Conservation (phyloP, 2,113 vertebrate genomes). For the Clarias gariepinus region DNA sequence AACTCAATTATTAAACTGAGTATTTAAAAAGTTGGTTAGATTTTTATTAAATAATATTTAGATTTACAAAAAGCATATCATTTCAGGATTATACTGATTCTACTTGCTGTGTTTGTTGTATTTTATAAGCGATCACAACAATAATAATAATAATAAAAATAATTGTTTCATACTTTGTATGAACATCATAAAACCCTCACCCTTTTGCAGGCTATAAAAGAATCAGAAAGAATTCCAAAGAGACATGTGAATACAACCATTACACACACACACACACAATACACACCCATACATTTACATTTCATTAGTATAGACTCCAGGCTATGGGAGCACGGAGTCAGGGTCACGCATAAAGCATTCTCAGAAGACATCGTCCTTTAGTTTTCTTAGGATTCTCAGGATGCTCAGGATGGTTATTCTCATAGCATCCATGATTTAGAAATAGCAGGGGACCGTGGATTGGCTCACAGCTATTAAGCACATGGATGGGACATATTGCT, state of each 20-base stretch:
- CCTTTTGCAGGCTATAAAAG: background rate
- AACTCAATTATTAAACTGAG: background rate
- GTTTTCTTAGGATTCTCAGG: slow-evolving; percentile 43
- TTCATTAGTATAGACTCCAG: background rate
- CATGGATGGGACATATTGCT: background rate
- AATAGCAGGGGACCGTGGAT: slow-evolving; percentile 5
- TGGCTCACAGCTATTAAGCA: slow-evolving; percentile 23
- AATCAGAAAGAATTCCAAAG: background rate
- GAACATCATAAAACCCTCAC: background rate
- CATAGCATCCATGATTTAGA: slow-evolving; percentile 36
- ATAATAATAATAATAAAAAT: background rate
- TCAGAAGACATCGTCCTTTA: slow-evolving; percentile 2
- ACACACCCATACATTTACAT: background rate
- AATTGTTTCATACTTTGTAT: background rate
- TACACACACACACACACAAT: background rate
- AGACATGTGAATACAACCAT: background rate
- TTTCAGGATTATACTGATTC: background rate
- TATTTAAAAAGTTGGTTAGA: background rate
- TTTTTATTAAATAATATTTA: background rate
- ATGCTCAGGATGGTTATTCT: slow-evolving; percentile 28
- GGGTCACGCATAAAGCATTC: slow-evolving; percentile 32
- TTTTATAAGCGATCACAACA: background rate
- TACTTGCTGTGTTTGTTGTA: background rate
- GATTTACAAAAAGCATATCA: background rate
- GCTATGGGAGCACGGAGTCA: slow-evolving; percentile 18